Evolutionary conservation across 1,140 invertebrate genomes (phyloP), one percentile per base, ranked within the genome.

Genomic region (Colletes latitarsis): DNA sequence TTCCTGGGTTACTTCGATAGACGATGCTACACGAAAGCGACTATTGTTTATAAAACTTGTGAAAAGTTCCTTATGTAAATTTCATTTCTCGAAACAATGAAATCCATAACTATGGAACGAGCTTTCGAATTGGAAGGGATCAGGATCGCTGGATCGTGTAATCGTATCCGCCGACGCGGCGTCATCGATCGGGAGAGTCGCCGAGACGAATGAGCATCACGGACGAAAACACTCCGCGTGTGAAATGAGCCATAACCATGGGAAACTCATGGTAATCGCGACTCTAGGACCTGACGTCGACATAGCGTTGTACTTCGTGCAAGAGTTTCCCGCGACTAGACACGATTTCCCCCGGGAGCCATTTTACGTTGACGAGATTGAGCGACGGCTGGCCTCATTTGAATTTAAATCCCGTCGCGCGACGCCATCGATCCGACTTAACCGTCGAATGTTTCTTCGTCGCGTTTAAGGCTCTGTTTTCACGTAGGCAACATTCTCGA

Each of bases 361-460:
- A 8, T 14, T 10, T 46, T 19, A 17, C 64, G 64, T 39, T 49
- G 64, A 49, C 19, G 43, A 43, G 43, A 21, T 21, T 19, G 64
- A 67, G 41, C 17, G 19, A 67, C 60, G 60, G 9, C 64, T n/a
- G 10, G 46, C 8, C 43, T 67, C 64, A 67, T 67, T 67, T 49
- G 64, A 21, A 67, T 67, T 49, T 67, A 67, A 67, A 67, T 67
- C 46, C 12, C 43, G 4, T 21, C 10, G 64, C 43, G 64, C n/a
- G 43, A 67, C n/a, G 17, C 43, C 43, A 67, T 67, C 64, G 10
- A n/a, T 6, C 43, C 10, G n/a, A 52, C 64, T 67, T 49, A 46
- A 43, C 46, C 17, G 10, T 10, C 17, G 55, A 58, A 0, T 21
- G 43, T 21, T n/a, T 49, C 43, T 67, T 49, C 10, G n/a, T 64